Percentiles rank a stretch among this genome's conserved stretches.
Conservation (phyloP, 1,140 invertebrate species). For the Trinorchestia longiramus region DNA sequence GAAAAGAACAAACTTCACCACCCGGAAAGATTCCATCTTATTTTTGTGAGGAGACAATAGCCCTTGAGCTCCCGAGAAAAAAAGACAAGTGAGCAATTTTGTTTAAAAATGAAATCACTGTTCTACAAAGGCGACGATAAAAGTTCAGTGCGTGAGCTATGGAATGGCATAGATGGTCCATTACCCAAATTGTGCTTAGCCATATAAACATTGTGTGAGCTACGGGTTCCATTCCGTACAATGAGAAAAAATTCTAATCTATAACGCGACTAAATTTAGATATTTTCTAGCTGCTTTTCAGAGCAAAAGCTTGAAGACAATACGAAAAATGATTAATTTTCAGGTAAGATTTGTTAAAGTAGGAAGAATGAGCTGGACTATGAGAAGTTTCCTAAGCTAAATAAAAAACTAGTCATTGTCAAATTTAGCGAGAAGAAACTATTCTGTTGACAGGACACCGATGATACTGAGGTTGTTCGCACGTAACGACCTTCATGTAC, state of each 20-base stretch:
- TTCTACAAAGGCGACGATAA: neutral
- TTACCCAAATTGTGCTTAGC: conserved; percentile 14
- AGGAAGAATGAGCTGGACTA: neutral
- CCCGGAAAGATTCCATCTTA: conserved; percentile 20
- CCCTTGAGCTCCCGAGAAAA: neutral
- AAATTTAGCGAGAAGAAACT: neutral
- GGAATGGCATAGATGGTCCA: neutral
- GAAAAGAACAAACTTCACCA: conserved; percentile 11
- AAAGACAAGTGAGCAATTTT: neutral
- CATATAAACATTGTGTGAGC: neutral
- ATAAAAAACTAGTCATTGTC: too few relatives aligned
- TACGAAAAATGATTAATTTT: neutral
- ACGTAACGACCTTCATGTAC: too few relatives aligned
- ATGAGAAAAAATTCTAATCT: neutral
- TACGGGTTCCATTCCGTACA: neutral
- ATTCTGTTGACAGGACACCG: neutral
- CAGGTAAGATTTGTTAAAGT: neutral
- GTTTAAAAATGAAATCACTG: neutral
- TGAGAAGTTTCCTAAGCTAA: neutral
- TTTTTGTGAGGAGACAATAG: conserved; percentile 13
- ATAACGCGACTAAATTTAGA: neutral
- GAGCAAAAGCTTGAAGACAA: neutral
- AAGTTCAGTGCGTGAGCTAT: neutral
- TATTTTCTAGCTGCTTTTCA: neutral
- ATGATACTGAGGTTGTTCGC: neutral